A percentile compares a stretch with the other conserved stretches of the same genome.
Conservation (phyloP, 1,140 invertebrate species). For the Chionoecetes opilio region DNA sequence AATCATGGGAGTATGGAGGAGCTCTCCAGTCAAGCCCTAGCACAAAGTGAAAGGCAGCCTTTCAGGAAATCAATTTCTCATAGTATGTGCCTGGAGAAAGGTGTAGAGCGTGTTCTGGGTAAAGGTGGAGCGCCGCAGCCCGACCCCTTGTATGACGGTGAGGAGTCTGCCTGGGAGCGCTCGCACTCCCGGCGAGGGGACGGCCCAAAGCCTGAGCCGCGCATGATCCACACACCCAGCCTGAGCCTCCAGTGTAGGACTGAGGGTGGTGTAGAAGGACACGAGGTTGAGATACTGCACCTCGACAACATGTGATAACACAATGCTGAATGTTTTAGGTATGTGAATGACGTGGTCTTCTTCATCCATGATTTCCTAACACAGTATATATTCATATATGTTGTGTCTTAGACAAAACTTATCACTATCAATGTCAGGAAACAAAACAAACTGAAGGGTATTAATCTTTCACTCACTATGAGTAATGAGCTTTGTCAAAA, state of each 20-base stretch:
- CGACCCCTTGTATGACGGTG: slow-evolving; percentile 43
- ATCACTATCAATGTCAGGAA: not conserved
- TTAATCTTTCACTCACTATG: not conserved
- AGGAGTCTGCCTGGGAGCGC: slow-evolving; percentile 45
- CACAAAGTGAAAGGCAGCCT: slow-evolving; percentile 69
- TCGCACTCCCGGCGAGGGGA: slow-evolving; percentile 51
- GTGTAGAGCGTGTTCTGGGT: slow-evolving; percentile 61
- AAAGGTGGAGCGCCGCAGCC: slow-evolving; percentile 23
- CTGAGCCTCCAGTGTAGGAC: slow-evolving; percentile 73
- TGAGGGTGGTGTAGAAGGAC: slow-evolving; percentile 70
- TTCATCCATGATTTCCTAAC: slow-evolving; percentile 29
- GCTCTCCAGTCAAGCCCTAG: slow-evolving; percentile 74
- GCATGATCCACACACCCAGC: slow-evolving; percentile 73
- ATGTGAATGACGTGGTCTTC: not conserved
- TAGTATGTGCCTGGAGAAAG: slow-evolving; percentile 75
- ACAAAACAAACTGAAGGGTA: not conserved
- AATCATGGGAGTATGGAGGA: slow-evolving; percentile 78
- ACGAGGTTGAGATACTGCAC: slow-evolving; percentile 73
- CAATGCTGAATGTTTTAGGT: slow-evolving; percentile 17
- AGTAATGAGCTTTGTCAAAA: too few species aligned
- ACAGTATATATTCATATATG: slow-evolving; percentile 31
- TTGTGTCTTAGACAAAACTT: not conserved
- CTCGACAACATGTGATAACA: slow-evolving; percentile 76
- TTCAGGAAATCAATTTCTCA: slow-evolving; percentile 76
- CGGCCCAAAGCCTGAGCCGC: slow-evolving; percentile 53